phyloP scores from a whole-genome alignment of 2,797 vertebrate genomes.

The Sebastes nivosus region DNA sequence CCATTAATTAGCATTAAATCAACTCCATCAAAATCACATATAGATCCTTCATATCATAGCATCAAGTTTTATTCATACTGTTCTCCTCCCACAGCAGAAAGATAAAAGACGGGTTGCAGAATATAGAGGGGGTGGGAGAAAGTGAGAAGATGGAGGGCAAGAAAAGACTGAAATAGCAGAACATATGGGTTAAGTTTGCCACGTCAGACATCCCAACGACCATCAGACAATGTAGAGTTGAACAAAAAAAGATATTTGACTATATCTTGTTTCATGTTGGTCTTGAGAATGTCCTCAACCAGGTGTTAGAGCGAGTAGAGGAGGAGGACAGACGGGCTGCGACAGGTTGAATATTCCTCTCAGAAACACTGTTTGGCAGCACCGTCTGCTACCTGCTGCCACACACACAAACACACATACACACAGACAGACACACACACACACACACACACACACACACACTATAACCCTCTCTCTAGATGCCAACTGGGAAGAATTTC shows the following conservation, averaged over 20 bases:
- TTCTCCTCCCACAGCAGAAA: no score
- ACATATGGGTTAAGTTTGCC: background rate
- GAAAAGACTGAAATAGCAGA: background rate
- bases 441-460: slow-evolving; percentile 16
- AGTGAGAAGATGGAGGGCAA: background rate
- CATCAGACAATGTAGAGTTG: background rate
- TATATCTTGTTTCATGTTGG: background rate
- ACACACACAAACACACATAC: slow-evolving; percentile 14
- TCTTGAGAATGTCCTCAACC: background rate
- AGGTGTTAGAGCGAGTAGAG: background rate
- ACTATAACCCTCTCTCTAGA: background rate
- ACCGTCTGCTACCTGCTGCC: slow-evolving; percentile 18
- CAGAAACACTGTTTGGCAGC: slow-evolving; percentile 29
- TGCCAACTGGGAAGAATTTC: slow-evolving; percentile 41
- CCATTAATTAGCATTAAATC: background rate
- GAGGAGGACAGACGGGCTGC: background rate
- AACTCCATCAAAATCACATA: background rate
- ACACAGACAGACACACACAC: slow-evolving; percentile 8
- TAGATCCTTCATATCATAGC: background rate
- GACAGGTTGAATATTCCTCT: slow-evolving; percentile 27
- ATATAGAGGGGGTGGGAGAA: background rate
- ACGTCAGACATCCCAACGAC: background rate
- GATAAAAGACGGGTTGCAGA: background rate
- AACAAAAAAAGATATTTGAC: background rate
- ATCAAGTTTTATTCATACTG: background rate